A percentile compares a stretch with the other conserved stretches of the same genome.
These are phyloP conservation scores for Sinodicranocentrus sp. DNA, from an alignment of 2,888 invertebrate genomes.

Conservation along the genomic window DNA sequence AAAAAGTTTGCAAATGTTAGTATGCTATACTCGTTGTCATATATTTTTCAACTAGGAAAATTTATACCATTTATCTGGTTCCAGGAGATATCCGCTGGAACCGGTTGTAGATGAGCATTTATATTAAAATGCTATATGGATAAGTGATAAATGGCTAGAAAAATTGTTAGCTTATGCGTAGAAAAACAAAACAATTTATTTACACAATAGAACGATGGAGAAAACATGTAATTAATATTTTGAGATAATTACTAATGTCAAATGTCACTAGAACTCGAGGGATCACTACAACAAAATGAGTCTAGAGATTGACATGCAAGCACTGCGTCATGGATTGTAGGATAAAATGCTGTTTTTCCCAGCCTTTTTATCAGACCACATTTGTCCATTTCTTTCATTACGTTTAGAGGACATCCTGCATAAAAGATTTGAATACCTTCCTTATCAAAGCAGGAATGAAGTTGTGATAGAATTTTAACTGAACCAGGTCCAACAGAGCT, in stretches of 20 bases:
- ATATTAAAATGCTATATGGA: too few relatives aligned
- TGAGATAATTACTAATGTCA: neutral
- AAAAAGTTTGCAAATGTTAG: too few relatives aligned
- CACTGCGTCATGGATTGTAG: slow-evolving; percentile 49
- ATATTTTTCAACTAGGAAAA: too few relatives aligned
- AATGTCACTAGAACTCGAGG: neutral
- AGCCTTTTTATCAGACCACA: slow-evolving; percentile 42
- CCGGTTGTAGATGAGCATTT: too few relatives aligned
- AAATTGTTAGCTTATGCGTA: too few relatives aligned
- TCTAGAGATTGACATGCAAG: slow-evolving; percentile 26
- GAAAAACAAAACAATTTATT: too few relatives aligned
- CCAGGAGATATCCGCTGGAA: too few relatives aligned
- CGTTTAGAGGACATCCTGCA: slow-evolving; percentile 47
- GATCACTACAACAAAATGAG: neutral
- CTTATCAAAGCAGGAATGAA: slow-evolving; percentile 45
- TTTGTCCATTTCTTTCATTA: slow-evolving; percentile 45
- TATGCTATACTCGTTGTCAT: too few relatives aligned
- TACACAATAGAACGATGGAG: too few relatives aligned
- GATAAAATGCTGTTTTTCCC: slow-evolving; percentile 28
- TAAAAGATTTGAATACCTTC: slow-evolving; percentile 47
- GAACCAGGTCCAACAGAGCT: slow-evolving; percentile 57
- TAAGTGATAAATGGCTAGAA: too few relatives aligned
- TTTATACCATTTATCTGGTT: too few relatives aligned
- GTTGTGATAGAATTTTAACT: slow-evolving; percentile 39
- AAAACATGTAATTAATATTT: too few relatives aligned